These are phyloP conservation scores for Acipenser ruthenus DNA, from an alignment of 2,797 vertebrate species.

Conservation along the genomic window DNA sequence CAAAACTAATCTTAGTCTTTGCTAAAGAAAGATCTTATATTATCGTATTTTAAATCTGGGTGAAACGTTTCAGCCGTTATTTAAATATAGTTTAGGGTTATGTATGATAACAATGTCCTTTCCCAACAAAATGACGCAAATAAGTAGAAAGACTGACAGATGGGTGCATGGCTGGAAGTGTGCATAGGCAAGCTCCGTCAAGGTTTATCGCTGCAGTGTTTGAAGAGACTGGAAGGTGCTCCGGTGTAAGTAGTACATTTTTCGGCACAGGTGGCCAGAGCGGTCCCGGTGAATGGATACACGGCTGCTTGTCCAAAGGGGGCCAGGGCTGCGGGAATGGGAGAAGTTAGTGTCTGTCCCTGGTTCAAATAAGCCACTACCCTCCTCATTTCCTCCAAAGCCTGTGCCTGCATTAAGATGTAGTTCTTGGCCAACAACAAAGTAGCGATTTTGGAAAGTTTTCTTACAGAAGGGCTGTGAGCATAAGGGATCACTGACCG, in stretches of 20 bases:
- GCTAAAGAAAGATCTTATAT: slow-evolving; percentile 39
- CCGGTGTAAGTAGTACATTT: slow-evolving; percentile 83
- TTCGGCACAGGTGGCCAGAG: slow-evolving; percentile 75
- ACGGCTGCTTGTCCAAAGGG: slow-evolving; percentile 81
- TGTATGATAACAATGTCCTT: slow-evolving; percentile 41
- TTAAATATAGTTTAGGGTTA: slow-evolving; percentile 49
- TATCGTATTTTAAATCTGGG: slow-evolving; percentile 39
- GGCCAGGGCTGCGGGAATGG: slow-evolving; percentile 70
- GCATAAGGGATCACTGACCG: slow-evolving; percentile 91
- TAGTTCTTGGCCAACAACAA: slow-evolving; percentile 96
- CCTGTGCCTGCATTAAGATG: slow-evolving; percentile 97
- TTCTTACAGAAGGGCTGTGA: slow-evolving; percentile 92
- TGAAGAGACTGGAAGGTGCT: slow-evolving; percentile 78
- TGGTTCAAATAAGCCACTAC: slow-evolving; percentile 89
- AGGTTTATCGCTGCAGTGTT: slow-evolving; percentile 87
- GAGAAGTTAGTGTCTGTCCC: slow-evolving; percentile 72
- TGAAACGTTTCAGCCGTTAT: slow-evolving; percentile 39
- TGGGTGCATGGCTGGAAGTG: slow-evolving; percentile 36
- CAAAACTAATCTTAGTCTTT: slow-evolving; percentile 21
- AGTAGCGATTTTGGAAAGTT: slow-evolving; percentile 97
- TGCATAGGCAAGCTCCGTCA: slow-evolving; percentile 49
- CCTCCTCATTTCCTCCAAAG: slow-evolving; percentile 93
- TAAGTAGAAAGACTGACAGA: slow-evolving; percentile 36
- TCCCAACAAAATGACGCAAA: slow-evolving; percentile 48
- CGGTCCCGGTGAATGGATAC: slow-evolving; percentile 74